These are phyloP conservation scores for Clinocottus analis DNA, from an alignment of 2,113 vertebrate species.

Conservation along the genomic window DNA sequence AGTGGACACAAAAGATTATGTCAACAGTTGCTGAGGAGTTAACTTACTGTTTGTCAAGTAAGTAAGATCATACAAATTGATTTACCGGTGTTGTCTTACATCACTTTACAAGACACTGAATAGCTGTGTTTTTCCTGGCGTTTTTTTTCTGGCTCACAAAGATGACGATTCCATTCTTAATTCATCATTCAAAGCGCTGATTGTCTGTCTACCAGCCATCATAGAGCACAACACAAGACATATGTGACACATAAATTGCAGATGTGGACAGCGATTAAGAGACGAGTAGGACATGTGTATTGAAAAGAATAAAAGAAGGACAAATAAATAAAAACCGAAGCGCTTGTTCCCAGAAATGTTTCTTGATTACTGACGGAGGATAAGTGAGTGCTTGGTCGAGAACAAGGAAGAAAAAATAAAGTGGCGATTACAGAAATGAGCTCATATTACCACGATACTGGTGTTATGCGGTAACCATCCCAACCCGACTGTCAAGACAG, in stretches of 20 bases:
- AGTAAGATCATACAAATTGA: not conserved
- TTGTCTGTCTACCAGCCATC: not conserved
- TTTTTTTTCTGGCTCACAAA: not conserved
- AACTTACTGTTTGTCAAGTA: not conserved
- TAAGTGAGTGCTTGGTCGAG: constrained; percentile 8
- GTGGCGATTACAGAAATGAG: constrained; percentile 32
- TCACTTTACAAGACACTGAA: not conserved
- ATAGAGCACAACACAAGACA: not conserved
- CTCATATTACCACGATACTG: constrained; percentile 9
- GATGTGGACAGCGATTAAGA: not conserved
- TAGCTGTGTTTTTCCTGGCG: not conserved
- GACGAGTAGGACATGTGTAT: not conserved
- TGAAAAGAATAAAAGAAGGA: not conserved
- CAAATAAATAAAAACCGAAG: not conserved
- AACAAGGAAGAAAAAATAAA: constrained; percentile 20
- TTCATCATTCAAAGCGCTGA: not conserved
- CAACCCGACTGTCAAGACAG: constrained; percentile 36
- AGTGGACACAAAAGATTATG: not conserved
- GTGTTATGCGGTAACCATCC: constrained; percentile 31
- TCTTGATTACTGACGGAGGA: not conserved
- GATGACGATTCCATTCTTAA: not conserved
- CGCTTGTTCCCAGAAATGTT: not conserved
- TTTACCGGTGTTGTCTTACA: not conserved
- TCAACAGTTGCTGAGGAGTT: not conserved
- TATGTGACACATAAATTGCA: not conserved